A percentile compares a stretch with the other conserved stretches of the same genome.
Evolutionary conservation across 1,140 invertebrate species (phyloP).

Genomic region (Rhynchophorus ferrugineus): DNA sequence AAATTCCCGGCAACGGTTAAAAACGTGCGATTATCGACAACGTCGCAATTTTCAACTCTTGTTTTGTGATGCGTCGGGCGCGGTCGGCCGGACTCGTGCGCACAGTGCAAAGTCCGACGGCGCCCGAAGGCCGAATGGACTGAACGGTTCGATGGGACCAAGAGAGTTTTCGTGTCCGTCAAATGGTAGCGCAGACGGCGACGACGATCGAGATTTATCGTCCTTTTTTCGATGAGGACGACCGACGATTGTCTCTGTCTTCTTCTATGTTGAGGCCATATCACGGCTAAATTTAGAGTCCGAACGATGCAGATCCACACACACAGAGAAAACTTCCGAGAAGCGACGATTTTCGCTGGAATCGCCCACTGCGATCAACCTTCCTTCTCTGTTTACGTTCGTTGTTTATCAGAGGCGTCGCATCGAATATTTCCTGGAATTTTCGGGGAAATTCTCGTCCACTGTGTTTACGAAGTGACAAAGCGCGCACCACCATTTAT

Average conservation of each 20-base stretch:
- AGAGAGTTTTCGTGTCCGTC: conserved; percentile 11
- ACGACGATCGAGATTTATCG: too few species aligned
- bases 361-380: neutral
- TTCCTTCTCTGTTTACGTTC: neutral
- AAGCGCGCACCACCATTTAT: too few species aligned
- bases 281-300: conserved; percentile 20
- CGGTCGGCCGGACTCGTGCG: neutral
- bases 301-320: neutral
- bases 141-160: neutral
- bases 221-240: too few species aligned
- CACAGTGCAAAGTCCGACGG: neutral
- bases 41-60: too few species aligned
- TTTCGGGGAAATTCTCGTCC: neutral
- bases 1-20: too few species aligned
- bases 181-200: too few species aligned
- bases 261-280: neutral
- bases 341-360: neutral
- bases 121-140: conserved; percentile 1
- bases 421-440: neutral
- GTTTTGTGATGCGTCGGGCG: too few species aligned
- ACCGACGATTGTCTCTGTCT: too few species aligned
- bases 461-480: too few species aligned
- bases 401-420: neutral
- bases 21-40: too few species aligned
- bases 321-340: neutral